phyloP scores from a whole-genome alignment of 2,888 invertebrate genomes.

The Phengaris alcon region DNA sequence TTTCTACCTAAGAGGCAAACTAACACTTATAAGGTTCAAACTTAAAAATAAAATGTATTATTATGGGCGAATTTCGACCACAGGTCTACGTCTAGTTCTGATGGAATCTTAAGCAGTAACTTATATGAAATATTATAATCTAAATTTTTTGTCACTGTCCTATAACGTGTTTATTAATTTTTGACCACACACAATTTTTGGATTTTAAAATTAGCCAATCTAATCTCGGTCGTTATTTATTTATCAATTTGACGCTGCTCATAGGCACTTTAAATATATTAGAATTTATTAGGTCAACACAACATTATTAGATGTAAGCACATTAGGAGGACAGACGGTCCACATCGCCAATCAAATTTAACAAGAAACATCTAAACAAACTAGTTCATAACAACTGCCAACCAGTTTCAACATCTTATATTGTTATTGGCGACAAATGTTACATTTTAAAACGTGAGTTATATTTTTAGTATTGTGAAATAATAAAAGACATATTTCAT shows the following conservation, averaged over 20 bases:
- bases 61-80: no score
- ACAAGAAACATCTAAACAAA: constrained; percentile 11
- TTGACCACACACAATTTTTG: not conserved
- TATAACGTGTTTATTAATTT: no score
- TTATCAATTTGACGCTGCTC: not conserved
- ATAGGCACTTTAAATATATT: not conserved
- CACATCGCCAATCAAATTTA: constrained; percentile 3
- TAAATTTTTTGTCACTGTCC: no score
- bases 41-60: no score
- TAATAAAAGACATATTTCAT: not conserved
- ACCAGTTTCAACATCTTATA: constrained; percentile 3
- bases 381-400: not conserved
- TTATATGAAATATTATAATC: no score
- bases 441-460: not conserved
- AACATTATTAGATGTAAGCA: not conserved
- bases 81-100: no score
- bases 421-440: not conserved
- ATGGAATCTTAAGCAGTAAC: no score
- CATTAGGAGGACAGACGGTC: not conserved
- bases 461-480: not conserved
- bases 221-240: not conserved
- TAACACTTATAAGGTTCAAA: no score
- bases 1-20: no score
- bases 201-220: not conserved
- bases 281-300: constrained; percentile 6